These are phyloP conservation scores for Triplophysa tibetana DNA, from an alignment of 2,113 vertebrate genomes.

Conservation along the genomic window DNA sequence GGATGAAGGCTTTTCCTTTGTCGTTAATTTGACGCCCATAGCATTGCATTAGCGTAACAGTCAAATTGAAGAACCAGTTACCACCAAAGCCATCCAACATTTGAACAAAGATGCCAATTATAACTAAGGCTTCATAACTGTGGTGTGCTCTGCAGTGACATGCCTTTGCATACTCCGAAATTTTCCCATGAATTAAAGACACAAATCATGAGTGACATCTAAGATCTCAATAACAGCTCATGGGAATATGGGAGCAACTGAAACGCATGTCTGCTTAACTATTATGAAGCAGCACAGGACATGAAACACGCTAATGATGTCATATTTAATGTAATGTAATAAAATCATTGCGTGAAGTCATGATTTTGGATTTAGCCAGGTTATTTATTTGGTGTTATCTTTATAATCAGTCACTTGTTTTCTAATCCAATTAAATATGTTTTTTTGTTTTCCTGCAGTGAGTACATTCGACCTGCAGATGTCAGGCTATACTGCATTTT, in stretches of 20 bases:
- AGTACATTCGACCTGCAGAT: slow-evolving; percentile 36
- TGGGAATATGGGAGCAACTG: background rate
- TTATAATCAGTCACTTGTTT: too few relatives aligned
- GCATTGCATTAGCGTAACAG: background rate
- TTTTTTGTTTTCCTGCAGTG: background rate
- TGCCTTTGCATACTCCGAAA: slow-evolving; percentile 15
- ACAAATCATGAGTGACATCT: slow-evolving; percentile 14
- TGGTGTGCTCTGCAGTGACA: slow-evolving; percentile 34
- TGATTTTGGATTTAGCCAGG: background rate
- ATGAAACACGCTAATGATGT: too few relatives aligned
- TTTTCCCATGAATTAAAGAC: slow-evolving; percentile 34
- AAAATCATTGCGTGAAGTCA: too few relatives aligned
- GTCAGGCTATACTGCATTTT: slow-evolving; percentile 18
- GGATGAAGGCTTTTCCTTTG: slow-evolving; percentile 5
- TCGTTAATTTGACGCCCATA: background rate
- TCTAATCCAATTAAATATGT: too few relatives aligned
- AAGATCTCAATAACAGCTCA: background rate
- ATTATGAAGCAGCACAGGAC: background rate
- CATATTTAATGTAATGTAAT: too few relatives aligned
- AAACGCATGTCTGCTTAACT: background rate
- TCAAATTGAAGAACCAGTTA: slow-evolving; percentile 16
- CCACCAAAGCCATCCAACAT: background rate
- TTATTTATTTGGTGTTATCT: background rate
- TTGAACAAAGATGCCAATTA: slow-evolving; percentile 21
- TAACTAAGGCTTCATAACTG: background rate